These are phyloP conservation scores for Aleiodes leptofemur DNA, from an alignment of 2,888 invertebrate species.

Conservation along the genomic window DNA sequence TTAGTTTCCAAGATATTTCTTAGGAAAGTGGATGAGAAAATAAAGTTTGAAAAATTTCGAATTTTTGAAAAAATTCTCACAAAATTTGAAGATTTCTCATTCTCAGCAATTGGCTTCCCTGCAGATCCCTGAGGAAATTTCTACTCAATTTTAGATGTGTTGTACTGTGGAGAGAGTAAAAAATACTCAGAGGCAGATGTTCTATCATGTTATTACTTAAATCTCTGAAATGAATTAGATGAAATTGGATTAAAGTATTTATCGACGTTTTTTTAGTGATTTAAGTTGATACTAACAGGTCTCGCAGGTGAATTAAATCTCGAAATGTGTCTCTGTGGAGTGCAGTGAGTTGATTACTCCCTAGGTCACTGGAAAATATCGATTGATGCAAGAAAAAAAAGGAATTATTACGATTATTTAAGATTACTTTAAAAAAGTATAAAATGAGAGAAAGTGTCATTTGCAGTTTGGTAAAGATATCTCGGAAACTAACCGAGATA, in stretches of 20 bases:
- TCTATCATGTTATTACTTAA: slow-evolving; percentile 69
- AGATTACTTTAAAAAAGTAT: too few relatives aligned
- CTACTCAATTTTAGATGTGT: slow-evolving; percentile 68
- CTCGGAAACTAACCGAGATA: too few relatives aligned
- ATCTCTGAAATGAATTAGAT: slow-evolving; percentile 62
- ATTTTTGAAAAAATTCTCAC: slow-evolving; percentile 57
- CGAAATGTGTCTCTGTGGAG: slow-evolving; percentile 83
- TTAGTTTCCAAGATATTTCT: not conserved
- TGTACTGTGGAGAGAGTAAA: slow-evolving; percentile 66
- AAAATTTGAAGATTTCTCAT: slow-evolving; percentile 68
- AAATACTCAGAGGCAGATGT: slow-evolving; percentile 69
- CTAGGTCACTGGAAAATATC: slow-evolving; percentile 81
- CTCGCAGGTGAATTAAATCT: slow-evolving; percentile 79
- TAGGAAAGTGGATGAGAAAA: not conserved
- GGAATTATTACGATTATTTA: too few relatives aligned
- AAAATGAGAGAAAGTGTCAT: too few relatives aligned
- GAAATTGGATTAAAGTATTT: slow-evolving; percentile 26
- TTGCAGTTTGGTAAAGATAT: too few relatives aligned
- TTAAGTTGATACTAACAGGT: slow-evolving; percentile 73
- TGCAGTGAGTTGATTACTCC: slow-evolving; percentile 82
- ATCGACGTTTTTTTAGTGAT: not conserved
- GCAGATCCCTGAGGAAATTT: slow-evolving; percentile 67
- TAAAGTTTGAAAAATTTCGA: too few relatives aligned
- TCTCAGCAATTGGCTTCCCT: slow-evolving; percentile 66
- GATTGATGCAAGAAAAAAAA: too few relatives aligned